Percentiles rank a stretch among this genome's conserved stretches.
Evolutionary conservation across 2,113 vertebrate genomes (phyloP).

Genomic region (Odobenus rosmarus): DNA sequence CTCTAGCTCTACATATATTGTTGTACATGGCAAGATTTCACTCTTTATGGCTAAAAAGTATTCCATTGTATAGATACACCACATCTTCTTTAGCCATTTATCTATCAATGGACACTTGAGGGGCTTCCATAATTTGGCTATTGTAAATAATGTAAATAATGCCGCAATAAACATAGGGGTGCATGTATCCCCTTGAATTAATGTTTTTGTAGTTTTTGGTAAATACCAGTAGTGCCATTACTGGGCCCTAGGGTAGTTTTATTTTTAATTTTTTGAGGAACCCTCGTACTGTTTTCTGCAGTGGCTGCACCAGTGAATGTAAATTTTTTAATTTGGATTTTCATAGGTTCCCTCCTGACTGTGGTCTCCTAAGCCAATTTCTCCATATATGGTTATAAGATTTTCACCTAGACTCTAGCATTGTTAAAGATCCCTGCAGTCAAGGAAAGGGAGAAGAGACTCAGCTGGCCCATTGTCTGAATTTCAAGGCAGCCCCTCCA

Average conservation of each 20-base stretch:
- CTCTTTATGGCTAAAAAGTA: neutral
- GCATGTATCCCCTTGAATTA: neutral
- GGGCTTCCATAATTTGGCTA: neutral
- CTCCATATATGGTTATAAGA: neutral
- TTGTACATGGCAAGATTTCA: neutral
- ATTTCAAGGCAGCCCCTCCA: neutral
- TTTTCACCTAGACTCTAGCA: neutral
- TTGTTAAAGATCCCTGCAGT: neutral
- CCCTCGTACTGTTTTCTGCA: neutral
- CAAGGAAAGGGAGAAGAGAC: neutral
- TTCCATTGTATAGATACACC: neutral
- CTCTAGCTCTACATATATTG: neutral
- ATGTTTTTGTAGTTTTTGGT: neutral
- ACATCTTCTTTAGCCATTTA: neutral
- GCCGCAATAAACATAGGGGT: neutral
- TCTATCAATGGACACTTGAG: neutral
- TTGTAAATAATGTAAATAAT: neutral
- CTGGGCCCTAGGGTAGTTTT: neutral
- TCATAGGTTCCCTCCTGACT: neutral
- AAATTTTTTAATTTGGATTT: conserved; percentile 52
- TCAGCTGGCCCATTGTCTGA: neutral
- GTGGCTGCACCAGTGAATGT: neutral
- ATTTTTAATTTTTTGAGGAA: neutral
- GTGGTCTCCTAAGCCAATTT: neutral
- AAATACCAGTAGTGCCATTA: neutral